A percentile compares a stretch with the other conserved stretches of the same genome.
phyloP scores from a whole-genome alignment of 2,888 invertebrate species.

The Patella pellucida region DNA sequence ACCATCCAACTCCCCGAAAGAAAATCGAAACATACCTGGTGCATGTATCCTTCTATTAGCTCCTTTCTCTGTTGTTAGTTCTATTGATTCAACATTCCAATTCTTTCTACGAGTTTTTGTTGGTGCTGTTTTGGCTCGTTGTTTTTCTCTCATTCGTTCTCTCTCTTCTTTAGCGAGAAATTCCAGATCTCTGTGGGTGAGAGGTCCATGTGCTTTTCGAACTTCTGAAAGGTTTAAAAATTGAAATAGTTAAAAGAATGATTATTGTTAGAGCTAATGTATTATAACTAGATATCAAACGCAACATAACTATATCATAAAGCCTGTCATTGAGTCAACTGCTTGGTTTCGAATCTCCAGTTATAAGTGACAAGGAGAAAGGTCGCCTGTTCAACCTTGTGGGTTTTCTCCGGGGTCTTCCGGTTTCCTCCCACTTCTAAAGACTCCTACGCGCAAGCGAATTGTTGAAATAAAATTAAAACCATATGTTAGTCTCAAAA shows the following conservation, averaged over 20 bases:
- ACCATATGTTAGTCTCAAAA: no score
- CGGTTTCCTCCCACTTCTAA: no score
- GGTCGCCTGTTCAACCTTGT: no score
- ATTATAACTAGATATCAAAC: background rate
- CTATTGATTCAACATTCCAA: constrained; percentile 65
- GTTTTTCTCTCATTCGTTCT: constrained; percentile 39
- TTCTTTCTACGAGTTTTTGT: constrained; percentile 56
- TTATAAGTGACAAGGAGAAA: no score
- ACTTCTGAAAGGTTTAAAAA: background rate
- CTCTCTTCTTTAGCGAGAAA: constrained; percentile 37
- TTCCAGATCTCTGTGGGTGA: constrained; percentile 43
- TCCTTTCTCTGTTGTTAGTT: constrained; percentile 64
- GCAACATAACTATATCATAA: no score
- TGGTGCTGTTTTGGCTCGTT: constrained; percentile 59
- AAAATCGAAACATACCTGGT: constrained; percentile 51
- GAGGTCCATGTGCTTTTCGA: background rate
- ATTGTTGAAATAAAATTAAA: no score
- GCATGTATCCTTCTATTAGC: constrained; percentile 59
- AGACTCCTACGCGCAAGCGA: no score
- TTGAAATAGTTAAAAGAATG: background rate
- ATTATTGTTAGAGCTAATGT: background rate
- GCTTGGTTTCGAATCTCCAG: no score
- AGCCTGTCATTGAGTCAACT: no score
- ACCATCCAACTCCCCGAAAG: no score
- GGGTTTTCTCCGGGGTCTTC: no score